phyloP scores from a whole-genome alignment of 2,113 vertebrate species.

The Tyrannus savana region DNA sequence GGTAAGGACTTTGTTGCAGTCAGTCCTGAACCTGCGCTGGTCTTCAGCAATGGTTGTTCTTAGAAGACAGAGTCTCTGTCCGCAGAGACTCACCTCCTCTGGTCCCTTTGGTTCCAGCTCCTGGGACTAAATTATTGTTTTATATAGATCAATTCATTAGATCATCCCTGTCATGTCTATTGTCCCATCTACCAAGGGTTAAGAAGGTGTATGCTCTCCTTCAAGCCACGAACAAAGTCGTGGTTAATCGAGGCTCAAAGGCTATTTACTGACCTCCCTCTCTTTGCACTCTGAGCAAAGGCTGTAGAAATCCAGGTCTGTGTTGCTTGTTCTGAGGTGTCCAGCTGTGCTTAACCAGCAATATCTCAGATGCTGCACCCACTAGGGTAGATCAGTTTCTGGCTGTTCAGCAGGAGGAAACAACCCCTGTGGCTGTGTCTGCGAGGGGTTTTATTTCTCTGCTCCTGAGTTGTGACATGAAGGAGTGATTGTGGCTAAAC shows the following conservation, averaged over 20 bases:
- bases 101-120: neutral
- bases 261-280: neutral
- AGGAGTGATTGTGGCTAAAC: neutral
- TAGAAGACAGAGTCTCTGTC: no score
- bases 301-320: neutral
- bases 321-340: neutral
- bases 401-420: neutral
- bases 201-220: neutral
- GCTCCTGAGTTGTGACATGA: neutral
- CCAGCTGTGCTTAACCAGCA: neutral
- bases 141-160: neutral
- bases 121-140: neutral
- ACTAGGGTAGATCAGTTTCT: neutral
- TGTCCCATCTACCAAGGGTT: neutral
- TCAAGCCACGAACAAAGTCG: neutral
- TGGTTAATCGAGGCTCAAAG: neutral
- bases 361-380: fast-evolving
- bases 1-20: fast-evolving
- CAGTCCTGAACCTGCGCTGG: neutral
- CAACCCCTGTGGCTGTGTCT: neutral
- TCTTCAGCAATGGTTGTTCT: neutral
- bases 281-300: neutral
- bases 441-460: neutral
- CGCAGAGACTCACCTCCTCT: neutral
- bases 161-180: neutral